These are phyloP conservation scores for Microplitis demolitor DNA, from an alignment of 1,140 invertebrate genomes.

Conservation along the genomic window DNA sequence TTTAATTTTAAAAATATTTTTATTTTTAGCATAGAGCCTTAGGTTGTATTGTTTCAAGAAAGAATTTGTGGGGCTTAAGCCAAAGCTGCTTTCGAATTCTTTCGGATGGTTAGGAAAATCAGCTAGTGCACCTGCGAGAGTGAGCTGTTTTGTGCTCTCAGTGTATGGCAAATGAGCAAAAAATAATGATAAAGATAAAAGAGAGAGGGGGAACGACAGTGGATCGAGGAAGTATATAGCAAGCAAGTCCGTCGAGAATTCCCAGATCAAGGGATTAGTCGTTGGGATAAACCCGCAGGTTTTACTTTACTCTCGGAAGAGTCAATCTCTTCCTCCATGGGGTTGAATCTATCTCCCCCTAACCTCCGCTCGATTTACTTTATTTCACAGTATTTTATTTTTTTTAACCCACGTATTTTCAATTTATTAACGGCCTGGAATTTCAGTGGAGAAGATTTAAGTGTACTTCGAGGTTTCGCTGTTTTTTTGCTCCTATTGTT, in stretches of 20 bases:
- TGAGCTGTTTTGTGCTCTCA: neutral
- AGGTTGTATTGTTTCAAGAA: neutral
- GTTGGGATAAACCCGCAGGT: constrained; percentile 1
- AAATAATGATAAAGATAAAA: neutral
- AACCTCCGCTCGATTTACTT: too few relatives aligned
- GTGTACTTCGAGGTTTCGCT: too few relatives aligned
- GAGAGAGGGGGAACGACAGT: neutral
- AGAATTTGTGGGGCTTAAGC: constrained; percentile 2
- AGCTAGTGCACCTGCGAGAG: neutral
- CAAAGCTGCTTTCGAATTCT: constrained; percentile 7
- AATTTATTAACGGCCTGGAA: neutral
- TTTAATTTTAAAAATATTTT: neutral
- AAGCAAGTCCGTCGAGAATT: neutral
- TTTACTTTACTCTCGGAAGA: neutral
- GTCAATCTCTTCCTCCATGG: neutral
- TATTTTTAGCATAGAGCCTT: neutral
- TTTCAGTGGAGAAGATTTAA: neutral
- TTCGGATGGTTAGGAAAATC: constrained; percentile 14
- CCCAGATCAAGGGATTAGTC: constrained; percentile 13
- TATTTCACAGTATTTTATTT: neutral
- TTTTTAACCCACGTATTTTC: neutral
- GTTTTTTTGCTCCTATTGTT: too few relatives aligned
- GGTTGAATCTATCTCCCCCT: neutral
- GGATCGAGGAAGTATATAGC: neutral
- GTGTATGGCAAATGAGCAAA: neutral